phyloP scores from a whole-genome alignment of 1,140 invertebrate genomes.

The Pogonomyrmex barbatus region DNA sequence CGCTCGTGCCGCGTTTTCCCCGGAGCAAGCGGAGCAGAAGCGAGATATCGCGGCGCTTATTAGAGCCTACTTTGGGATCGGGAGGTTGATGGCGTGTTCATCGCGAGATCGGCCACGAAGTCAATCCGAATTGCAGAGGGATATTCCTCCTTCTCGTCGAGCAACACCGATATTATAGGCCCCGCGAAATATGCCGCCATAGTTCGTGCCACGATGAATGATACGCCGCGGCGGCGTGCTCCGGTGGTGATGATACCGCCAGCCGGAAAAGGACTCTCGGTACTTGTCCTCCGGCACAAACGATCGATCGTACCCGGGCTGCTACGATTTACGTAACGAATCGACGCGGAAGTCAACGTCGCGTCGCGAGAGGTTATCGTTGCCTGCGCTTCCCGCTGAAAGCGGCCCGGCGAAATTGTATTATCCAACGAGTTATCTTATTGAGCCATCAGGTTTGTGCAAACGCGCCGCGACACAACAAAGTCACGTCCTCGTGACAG shows the following conservation, averaged over 20 bases:
- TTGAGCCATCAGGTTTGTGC: slow-evolving; percentile 54
- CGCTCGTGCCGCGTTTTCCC: slow-evolving; percentile 62
- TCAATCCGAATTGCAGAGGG: slow-evolving; percentile 58
- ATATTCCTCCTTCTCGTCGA: slow-evolving; percentile 18
- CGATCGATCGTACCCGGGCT: slow-evolving; percentile 60
- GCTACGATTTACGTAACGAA: slow-evolving; percentile 64
- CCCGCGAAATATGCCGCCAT: slow-evolving; percentile 51
- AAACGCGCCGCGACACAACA: slow-evolving; percentile 52
- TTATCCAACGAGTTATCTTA: slow-evolving; percentile 63
- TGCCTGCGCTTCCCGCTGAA: slow-evolving; percentile 51
- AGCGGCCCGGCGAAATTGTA: slow-evolving; percentile 55
- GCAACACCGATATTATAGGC: slow-evolving; percentile 72
- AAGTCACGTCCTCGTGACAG: slow-evolving; percentile 60
- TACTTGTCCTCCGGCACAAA: slow-evolving; percentile 50
- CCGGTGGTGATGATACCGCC: slow-evolving; percentile 53
- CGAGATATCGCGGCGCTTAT: slow-evolving; percentile 53
- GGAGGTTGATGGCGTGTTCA: slow-evolving; percentile 43
- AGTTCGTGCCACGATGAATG: slow-evolving; percentile 65
- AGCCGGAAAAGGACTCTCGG: slow-evolving; percentile 45
- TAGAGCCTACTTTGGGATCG: slow-evolving; percentile 53
- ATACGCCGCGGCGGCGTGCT: slow-evolving; percentile 50
- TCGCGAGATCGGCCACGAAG: slow-evolving; percentile 61
- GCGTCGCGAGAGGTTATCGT: slow-evolving; percentile 49
- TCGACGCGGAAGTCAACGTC: slow-evolving; percentile 59
- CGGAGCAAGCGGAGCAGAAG: slow-evolving; percentile 54